Base-by-base conservation (phyloP, 2,113 vertebrate genomes). In the Cardinalis cardinalis region DNA sequence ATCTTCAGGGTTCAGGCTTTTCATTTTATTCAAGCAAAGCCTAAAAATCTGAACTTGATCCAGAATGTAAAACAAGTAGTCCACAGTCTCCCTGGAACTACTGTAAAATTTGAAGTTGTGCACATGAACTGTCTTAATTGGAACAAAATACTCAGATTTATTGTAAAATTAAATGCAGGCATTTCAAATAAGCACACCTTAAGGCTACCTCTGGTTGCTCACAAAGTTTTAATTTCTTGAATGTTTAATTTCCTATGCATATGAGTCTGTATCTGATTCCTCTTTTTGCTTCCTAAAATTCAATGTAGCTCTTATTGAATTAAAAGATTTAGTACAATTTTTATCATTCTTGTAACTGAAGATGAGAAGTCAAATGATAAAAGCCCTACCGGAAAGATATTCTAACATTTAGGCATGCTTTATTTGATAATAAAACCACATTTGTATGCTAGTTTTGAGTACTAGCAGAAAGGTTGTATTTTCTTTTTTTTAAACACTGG, bases 301-400 rank as follows among this genome's bases (percentile, higher is more conserved):
- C 88, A 97, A 89, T 19, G 40, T 76, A 74, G 61, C 80, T 97
- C 80, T 97, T 96, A 97, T 91, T 98, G 95, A 98, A 97, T 98
- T 97, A 97, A 97, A 96, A 91, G 72, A 97, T 97, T 97, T 91
- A 43, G 44, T 97, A 97, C 95, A 96, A 86, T 95, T 97, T 97
- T 97, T 98, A 97, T 97, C 97, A 93, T 92, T 97, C 93, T 92
- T 97, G 96, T 97, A 98, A 98, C 83, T 89, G 90, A 97, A 98
- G 96, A 96, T 87, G 96, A 96, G 92, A 97, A 95, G 69, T 78
- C 71, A 96, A 96, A 96, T 93, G 95, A 96, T 95, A 96, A 92
- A 96, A 89, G 83, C 58, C 84, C 70, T 92, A 96, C 97, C 58
- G 59, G 93, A 92, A 96, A 96, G 90, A 92, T 87, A 92, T 63